Conservation (phyloP, 2,888 invertebrate species). For the Pyrocoelia pectoralis region DNA sequence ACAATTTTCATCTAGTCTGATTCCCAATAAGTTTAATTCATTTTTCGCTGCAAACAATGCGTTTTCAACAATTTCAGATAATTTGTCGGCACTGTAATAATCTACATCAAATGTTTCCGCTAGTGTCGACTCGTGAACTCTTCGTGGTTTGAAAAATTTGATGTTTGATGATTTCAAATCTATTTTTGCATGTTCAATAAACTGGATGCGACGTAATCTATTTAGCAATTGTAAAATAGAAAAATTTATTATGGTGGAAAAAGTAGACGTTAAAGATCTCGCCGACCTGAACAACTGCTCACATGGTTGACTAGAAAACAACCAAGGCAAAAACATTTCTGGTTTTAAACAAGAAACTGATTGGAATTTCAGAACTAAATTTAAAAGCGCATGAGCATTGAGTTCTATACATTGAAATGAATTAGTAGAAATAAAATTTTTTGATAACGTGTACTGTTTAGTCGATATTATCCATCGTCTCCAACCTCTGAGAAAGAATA, state of each 20-base stretch:
- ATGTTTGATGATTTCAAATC: not conserved
- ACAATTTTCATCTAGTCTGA: not conserved
- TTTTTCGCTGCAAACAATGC: too few relatives aligned
- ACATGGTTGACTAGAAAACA: constrained; percentile 2
- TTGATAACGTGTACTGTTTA: not conserved
- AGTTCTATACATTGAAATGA: not conserved
- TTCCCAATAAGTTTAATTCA: too few relatives aligned
- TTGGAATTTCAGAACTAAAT: too few relatives aligned
- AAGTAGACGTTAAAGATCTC: constrained; percentile 11
- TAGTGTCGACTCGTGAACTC: not conserved
- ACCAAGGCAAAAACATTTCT: constrained; percentile 6
- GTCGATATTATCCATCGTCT: not conserved
- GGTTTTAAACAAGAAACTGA: not conserved
- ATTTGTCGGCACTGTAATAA: not conserved
- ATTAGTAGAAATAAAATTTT: not conserved
- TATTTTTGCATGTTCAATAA: not conserved
- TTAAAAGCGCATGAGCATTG: too few relatives aligned
- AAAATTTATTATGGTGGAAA: constrained; percentile 8
- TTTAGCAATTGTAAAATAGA: not conserved
- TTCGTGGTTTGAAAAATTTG: not conserved
- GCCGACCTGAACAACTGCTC: constrained; percentile 9
- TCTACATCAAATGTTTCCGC: constrained; percentile 1
- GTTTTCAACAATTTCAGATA: not conserved
- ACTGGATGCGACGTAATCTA: not conserved
- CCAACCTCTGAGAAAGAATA: too few relatives aligned